These are phyloP conservation scores for Sebastes diploproa DNA, from an alignment of 2,797 vertebrate species.

Conservation along the genomic window DNA sequence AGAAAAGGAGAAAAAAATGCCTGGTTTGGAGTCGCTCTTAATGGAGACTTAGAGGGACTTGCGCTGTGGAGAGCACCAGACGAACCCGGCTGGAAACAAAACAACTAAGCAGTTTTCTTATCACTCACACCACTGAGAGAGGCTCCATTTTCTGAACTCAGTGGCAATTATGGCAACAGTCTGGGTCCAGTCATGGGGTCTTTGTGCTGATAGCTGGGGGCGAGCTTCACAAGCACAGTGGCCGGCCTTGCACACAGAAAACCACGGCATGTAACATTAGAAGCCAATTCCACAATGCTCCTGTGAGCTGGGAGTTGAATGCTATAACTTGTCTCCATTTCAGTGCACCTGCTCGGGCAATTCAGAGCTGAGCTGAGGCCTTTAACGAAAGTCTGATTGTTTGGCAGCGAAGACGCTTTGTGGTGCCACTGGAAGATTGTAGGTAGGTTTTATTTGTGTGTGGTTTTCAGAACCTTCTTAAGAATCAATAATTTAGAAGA, in stretches of 20 bases:
- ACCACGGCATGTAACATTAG: slow-evolving; percentile 38
- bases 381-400: slow-evolving; percentile 21
- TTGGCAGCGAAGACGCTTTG: slow-evolving; percentile 15
- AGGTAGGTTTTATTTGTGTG: slow-evolving; percentile 3
- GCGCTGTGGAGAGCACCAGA: slow-evolving; percentile 39
- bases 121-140: slow-evolving; percentile 41
- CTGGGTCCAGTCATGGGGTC: slow-evolving; percentile 50
- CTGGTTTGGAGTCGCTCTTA: slow-evolving; percentile 44
- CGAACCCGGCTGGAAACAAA: slow-evolving; percentile 68
- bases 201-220: slow-evolving; percentile 61
- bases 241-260: slow-evolving; percentile 18
- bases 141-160: slow-evolving; percentile 57
- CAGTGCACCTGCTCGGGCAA: slow-evolving; percentile 59
- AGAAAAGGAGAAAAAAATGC: slow-evolving; percentile 33
- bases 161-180: slow-evolving; percentile 57
- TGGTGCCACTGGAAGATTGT: slow-evolving; percentile 20
- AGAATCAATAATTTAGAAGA: slow-evolving; percentile 58
- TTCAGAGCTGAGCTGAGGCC: slow-evolving; percentile 13
- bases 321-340: slow-evolving; percentile 55
- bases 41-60: slow-evolving; percentile 48
- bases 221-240: slow-evolving; percentile 53
- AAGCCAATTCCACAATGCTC: slow-evolving; percentile 41
- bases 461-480: slow-evolving; percentile 8
- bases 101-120: slow-evolving; percentile 66
- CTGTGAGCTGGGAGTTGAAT: slow-evolving; percentile 47